phyloP scores from a whole-genome alignment of 2,113 vertebrate genomes.

The Thalassoma bifasciatum region DNA sequence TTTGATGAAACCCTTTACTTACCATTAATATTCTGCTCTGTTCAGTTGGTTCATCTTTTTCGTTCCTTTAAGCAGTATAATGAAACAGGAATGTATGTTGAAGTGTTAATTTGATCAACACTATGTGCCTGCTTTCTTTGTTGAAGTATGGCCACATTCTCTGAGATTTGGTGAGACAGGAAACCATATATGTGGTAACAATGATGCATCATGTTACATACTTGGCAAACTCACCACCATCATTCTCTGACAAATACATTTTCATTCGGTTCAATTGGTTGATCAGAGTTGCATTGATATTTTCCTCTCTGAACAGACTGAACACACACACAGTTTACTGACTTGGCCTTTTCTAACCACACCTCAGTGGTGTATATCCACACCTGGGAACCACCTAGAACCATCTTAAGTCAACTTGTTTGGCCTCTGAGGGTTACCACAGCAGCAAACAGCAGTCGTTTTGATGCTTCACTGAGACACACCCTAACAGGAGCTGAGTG shows the following conservation, averaged over 20 bases:
- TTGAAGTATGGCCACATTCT: neutral
- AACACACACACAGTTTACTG: neutral
- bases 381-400: neutral
- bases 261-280: neutral
- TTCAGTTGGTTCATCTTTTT: too few species aligned
- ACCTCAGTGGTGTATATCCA: constrained; percentile 5
- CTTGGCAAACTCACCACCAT: neutral
- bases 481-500: constrained; percentile 6
- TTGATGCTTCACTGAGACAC: constrained; percentile 10
- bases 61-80: too few species aligned
- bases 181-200: neutral
- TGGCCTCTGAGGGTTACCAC: constrained; percentile 6
- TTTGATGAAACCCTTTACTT: neutral
- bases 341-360: neutral
- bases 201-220: neutral
- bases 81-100: too few species aligned
- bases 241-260: neutral
- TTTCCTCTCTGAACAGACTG: neutral
- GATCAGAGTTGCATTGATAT: neutral
- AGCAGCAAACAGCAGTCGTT: constrained; percentile 15
- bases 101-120: neutral
- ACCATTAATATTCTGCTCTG: neutral
- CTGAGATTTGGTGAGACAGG: neutral
- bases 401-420: neutral
- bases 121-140: neutral